A percentile compares a stretch with the other conserved stretches of the same genome.
Evolutionary conservation across 2,888 invertebrate species (phyloP).

Genomic region (Thecophora atra): DNA sequence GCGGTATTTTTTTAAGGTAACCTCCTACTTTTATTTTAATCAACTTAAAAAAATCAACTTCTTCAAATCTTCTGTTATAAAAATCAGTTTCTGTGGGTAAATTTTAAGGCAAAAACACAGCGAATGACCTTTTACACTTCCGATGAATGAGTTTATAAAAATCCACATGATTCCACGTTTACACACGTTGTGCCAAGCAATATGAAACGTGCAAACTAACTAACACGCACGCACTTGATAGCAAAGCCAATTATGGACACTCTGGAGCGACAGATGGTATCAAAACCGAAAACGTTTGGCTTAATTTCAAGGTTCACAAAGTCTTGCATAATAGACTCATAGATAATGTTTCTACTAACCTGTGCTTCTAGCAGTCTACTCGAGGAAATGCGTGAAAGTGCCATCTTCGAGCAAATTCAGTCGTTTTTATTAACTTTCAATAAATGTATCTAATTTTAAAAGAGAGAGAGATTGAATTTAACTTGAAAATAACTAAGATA

Average conservation of each 20-base stretch:
- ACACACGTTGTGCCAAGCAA: background rate
- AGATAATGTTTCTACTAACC: conserved; percentile 64
- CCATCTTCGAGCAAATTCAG: conserved; percentile 66
- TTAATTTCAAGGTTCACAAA: too few species aligned
- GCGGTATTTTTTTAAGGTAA: too few species aligned
- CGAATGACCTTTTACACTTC: background rate
- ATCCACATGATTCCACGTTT: background rate
- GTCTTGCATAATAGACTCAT: background rate
- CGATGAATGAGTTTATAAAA: background rate
- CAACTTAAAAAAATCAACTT: too few species aligned
- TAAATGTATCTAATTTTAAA: background rate
- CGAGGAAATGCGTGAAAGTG: conserved; percentile 74
- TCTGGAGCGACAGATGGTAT: background rate
- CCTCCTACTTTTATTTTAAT: too few species aligned
- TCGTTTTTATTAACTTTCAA: background rate
- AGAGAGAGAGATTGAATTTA: too few species aligned
- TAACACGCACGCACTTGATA: conserved; percentile 12
- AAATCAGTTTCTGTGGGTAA: too few species aligned
- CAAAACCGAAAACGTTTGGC: too few species aligned
- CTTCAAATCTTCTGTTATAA: too few species aligned
- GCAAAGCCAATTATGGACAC: background rate
- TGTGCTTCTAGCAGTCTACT: conserved; percentile 73
- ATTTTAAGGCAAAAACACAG: too few species aligned
- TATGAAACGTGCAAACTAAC: conserved; percentile 19
- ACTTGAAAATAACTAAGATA: too few species aligned